Base-by-base conservation (phyloP, 2,113 vertebrate genomes). In the Hypomesus transpacificus region DNA sequence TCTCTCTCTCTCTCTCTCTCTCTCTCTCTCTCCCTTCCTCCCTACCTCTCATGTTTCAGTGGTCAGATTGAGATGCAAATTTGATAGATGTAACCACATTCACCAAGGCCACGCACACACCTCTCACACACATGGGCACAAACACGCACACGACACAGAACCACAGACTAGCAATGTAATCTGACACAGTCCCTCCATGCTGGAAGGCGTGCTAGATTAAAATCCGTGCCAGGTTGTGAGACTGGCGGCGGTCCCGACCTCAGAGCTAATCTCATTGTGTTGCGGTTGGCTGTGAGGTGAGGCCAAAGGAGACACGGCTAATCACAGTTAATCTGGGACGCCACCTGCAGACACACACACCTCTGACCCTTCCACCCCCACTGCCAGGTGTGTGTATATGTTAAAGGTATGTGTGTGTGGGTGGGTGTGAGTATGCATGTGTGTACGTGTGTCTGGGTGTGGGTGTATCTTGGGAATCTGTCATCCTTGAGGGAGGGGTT, bases 21-120 rank as follows among this genome's bases (percentile, higher is more conserved):
- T 24, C 58, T 78, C 78, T 58, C 46, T 14, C 0, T 69, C 71
- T 73, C 74, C 85, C 79, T 70, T 68, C 62, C 71, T 76, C 21
- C 0, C 68, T 60, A 66, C 46, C 68, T 69, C 67, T 75, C 68
- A 24, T 20, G 50, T 70, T 75, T 75, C 68, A 70, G 64, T 70
- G 51, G 56, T 67, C 62, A 58, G 68, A 66, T 65, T 75, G 68
- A 66, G 22, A 75, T 75, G 68, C 74, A 59, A 70, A 75, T 75
- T 64, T 24, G 52, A 39, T 39, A 5, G 4, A 39, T 39, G 39
- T 39, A 39, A 8, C 2, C 39, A 39, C 39, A 39, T 6, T 9
- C 39, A 39, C 39, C 9, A 6, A 9, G 39, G 11, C 1, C 8
- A 39, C 6, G 9, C 9, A 39, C 6, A 8, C 66, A 73, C 61